phyloP scores from a whole-genome alignment of 1,140 invertebrate genomes.

The Berghia stephanieae region DNA sequence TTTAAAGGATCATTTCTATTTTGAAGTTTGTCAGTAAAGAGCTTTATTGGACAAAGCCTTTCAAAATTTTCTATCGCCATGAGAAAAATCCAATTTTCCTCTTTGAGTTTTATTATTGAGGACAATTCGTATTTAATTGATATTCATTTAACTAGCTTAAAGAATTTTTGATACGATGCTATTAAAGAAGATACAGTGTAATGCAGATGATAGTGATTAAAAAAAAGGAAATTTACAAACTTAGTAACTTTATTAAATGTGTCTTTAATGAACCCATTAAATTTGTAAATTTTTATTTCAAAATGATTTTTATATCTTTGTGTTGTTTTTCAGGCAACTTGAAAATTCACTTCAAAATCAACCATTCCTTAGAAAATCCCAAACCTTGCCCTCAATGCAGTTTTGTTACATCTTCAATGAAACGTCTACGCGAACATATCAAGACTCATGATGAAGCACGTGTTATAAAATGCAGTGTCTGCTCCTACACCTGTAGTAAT shows the following conservation, averaged over 20 bases:
- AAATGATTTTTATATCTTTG: not conserved
- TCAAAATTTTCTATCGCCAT: too few species aligned
- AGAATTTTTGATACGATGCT: not conserved
- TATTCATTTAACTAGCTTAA: not conserved
- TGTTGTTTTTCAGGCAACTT: conserved; percentile 51
- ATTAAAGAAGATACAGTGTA: not conserved
- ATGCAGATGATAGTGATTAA: not conserved
- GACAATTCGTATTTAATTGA: too few species aligned
- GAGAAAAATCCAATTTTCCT: too few species aligned
- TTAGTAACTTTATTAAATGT: not conserved
- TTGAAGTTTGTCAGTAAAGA: too few species aligned
- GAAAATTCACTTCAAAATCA: conserved; percentile 50
- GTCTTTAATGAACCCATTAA: not conserved
- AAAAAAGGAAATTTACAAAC: not conserved
- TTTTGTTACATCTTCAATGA: conserved; percentile 51
- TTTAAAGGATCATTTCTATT: too few species aligned
- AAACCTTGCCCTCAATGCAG: conserved; percentile 46
- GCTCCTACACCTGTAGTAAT: conserved; percentile 47
- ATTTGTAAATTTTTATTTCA: not conserved
- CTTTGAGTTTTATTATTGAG: too few species aligned
- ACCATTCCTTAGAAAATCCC: conserved; percentile 52
- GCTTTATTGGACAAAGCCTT: too few species aligned
- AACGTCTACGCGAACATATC: conserved; percentile 46
- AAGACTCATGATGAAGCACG: conserved; percentile 47
- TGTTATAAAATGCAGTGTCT: conserved; percentile 42